Evolutionary conservation across 1,140 invertebrate species (phyloP), one percentile per base, ranked within the genome.

Genomic region (Hormaphis cornu): DNA sequence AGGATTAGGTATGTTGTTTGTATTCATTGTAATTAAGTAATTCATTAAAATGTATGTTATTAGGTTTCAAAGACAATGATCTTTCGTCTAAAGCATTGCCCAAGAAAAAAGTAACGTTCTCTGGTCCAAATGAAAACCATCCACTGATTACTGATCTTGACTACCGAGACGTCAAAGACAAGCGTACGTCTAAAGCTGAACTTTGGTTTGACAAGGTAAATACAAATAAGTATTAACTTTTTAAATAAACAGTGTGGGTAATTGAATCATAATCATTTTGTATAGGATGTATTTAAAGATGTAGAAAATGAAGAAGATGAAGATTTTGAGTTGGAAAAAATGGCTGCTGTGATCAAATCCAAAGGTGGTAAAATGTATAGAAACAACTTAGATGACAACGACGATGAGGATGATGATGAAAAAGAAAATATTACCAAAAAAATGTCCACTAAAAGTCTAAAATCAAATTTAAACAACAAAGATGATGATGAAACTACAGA

Each of bases 61-160:
- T 70, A 73, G 71, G 70, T 44, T 53, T 73, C 20, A 54, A 71
- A 7, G 53, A 69, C 70, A 42, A 54, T 54, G 35, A 35, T 12
- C 30, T 40, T 37, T 50, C 54, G 12, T 40, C 35, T 20, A 50
- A 70, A 48, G 16, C 42, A 30, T 69, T 48, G 18, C 54, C 46
- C 3, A 40, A 71, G 20, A 73, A 72, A 69, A 73, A 66, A 69
- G 73, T 72, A 16, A 71, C 61, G 33, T 73, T 73, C 72, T 14
- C 69, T 12, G 73, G 71, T 26, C 69, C 72, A 9, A 73, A 72
- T 26, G 69, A 70, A 56, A 78, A 82, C 33, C 87, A 95, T 84
- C 93, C 93, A 5, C 77, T 96, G 0, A 81, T 96, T 10, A 91
- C 90, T 16, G 91, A 93, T 75, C 80, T 95, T 35, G 91, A 94